phyloP scores from a whole-genome alignment of 2,888 invertebrate species.

The Imbricaverruca yamaguchii region DNA sequence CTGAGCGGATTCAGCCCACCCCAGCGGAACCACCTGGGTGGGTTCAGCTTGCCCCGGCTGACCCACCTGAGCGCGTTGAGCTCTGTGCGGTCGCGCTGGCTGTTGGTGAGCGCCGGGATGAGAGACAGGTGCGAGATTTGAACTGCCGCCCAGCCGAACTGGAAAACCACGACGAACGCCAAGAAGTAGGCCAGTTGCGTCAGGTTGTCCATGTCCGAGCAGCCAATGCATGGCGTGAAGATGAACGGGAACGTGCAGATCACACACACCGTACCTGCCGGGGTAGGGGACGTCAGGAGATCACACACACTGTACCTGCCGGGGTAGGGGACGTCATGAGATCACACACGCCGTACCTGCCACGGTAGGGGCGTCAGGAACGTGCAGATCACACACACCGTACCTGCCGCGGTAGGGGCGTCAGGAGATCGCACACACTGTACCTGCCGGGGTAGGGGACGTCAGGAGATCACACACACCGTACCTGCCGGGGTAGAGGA shows the following conservation, averaged over 20 bases:
- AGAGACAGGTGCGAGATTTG: constrained; percentile 86
- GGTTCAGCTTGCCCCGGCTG: too few relatives aligned
- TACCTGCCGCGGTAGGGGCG: constrained; percentile 40
- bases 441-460: constrained; percentile 49
- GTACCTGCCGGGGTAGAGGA: constrained; percentile 56
- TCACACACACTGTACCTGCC: constrained; percentile 47
- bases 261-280: constrained; percentile 64
- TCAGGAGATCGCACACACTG: constrained; percentile 62
- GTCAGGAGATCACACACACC: background rate
- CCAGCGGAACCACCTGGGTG: constrained; percentile 62
- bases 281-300: background rate
- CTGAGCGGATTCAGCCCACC: constrained; percentile 72
- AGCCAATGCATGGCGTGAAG: constrained; percentile 66
- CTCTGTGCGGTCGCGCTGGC: constrained; percentile 64
- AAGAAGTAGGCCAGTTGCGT: constrained; percentile 67
- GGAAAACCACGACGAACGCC: constrained; percentile 71
- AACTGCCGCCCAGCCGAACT: constrained; percentile 87
- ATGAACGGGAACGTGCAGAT: constrained; percentile 76
- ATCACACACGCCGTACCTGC: too few relatives aligned
- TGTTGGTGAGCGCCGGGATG: constrained; percentile 70
- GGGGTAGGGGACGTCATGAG: constrained; percentile 47
- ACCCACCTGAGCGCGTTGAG: constrained; percentile 66
- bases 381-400: too few relatives aligned
- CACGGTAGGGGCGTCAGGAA: too few relatives aligned
- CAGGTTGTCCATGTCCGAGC: constrained; percentile 50